Percentiles rank a stretch among this genome's conserved stretches.
These are phyloP conservation scores for Mechanitis messenoides DNA, from an alignment of 2,888 invertebrate species.

Conservation along the genomic window DNA sequence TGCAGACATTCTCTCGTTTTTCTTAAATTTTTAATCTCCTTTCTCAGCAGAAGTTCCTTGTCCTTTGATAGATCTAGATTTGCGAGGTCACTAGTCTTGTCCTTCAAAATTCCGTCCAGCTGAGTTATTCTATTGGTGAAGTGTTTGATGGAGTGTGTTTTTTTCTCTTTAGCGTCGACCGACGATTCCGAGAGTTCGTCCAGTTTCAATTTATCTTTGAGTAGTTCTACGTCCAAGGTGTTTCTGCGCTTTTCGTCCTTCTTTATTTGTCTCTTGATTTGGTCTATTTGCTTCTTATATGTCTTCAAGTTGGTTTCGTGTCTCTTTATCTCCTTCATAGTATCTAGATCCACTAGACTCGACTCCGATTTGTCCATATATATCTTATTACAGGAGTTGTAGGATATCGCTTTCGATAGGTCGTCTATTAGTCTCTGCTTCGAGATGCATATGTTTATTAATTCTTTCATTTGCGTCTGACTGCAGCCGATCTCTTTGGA, in stretches of 20 bases:
- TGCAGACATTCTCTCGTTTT: conserved; percentile 86
- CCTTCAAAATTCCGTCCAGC: conserved; percentile 81
- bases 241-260: conserved; percentile 84
- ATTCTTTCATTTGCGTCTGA: conserved; percentile 82
- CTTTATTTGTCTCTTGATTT: conserved; percentile 82
- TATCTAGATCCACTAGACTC: conserved; percentile 74
- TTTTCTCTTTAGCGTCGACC: conserved; percentile 74
- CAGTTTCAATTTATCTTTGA: conserved; percentile 70
- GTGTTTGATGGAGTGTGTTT: conserved; percentile 77
- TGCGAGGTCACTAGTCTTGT: conserved; percentile 81
- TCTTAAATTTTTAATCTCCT: conserved; percentile 87
- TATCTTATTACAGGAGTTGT: conserved; percentile 52
- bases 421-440: conserved; percentile 86
- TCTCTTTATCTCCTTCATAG: conserved; percentile 81
- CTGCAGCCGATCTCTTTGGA: conserved; percentile 80
- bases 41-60: conserved; percentile 80
- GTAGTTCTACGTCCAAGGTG: conserved; percentile 81
- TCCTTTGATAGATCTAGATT: conserved; percentile 76
- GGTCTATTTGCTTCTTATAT: conserved; percentile 85
- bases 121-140: conserved; percentile 82
- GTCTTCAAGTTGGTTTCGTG: conserved; percentile 83
- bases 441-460: conserved; percentile 79
- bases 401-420: conserved; percentile 64
- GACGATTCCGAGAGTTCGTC: conserved; percentile 71
- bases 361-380: conserved; percentile 78